These are phyloP conservation scores for Dryobates pubescens DNA, from an alignment of 2,797 vertebrate genomes.

Conservation along the genomic window DNA sequence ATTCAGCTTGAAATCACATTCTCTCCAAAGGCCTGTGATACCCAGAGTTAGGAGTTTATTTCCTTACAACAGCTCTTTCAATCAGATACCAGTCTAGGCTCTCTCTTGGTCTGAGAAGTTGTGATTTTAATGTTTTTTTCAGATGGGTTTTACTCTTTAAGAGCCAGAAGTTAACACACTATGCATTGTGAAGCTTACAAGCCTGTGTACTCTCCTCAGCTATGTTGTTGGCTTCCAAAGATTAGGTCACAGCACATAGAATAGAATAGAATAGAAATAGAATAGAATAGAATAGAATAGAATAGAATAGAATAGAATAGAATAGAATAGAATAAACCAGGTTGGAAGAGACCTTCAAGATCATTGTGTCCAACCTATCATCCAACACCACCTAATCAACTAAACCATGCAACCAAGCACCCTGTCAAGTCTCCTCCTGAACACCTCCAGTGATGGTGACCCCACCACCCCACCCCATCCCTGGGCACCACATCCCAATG, in stretches of 20 bases:
- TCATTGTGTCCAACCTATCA: too few species aligned
- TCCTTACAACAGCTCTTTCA: neutral
- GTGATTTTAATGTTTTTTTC: neutral
- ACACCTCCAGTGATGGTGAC: too few species aligned
- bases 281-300: too few species aligned
- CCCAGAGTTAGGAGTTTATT: neutral
- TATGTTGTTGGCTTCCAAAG: neutral
- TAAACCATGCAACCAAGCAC: too few species aligned
- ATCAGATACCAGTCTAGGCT: neutral
- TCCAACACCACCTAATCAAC: too few species aligned
- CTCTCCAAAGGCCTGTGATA: slow-evolving; percentile 12
- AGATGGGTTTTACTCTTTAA: neutral
- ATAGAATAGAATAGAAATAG: too few species aligned
- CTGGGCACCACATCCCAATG: too few species aligned
- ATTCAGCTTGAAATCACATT: slow-evolving; percentile 1
- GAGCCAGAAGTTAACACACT: neutral
- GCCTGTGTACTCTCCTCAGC: neutral
- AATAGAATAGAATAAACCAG: too few species aligned
- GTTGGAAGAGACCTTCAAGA: too few species aligned
- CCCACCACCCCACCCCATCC: too few species aligned
- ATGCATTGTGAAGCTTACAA: neutral
- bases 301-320: too few species aligned
- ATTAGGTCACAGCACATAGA: neutral
- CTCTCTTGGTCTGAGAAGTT: neutral
- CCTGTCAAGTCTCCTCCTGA: too few species aligned